Evolutionary conservation across 2,888 invertebrate genomes (phyloP).

Genomic region (Dynastes maya): DNA sequence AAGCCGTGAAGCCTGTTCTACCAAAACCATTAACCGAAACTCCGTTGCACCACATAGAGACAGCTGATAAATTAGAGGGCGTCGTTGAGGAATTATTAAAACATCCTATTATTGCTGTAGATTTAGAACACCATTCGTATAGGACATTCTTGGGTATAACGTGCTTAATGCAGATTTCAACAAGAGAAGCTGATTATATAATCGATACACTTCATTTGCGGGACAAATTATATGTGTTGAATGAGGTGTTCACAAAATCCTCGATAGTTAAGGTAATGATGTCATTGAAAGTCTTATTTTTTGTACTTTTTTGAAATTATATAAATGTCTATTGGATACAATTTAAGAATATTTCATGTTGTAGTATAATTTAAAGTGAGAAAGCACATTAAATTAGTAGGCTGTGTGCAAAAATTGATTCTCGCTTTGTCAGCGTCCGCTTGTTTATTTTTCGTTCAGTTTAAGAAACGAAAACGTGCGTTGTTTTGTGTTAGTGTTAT

Average conservation of each 20-base stretch:
- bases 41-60: conserved; percentile 80
- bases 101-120: conserved; percentile 87
- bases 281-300: background rate
- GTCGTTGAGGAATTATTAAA: conserved; percentile 79
- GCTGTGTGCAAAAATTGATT: no score
- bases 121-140: conserved; percentile 95
- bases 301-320: no score
- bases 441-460: no score
- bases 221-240: conserved; percentile 85
- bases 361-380: no score
- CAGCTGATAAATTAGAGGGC: conserved; percentile 75
- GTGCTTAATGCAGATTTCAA: conserved; percentile 96
- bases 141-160: conserved; percentile 95
- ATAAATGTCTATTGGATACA: no score
- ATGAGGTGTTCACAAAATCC: conserved; percentile 92
- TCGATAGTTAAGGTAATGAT: conserved; percentile 85
- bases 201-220: conserved; percentile 91
- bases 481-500: no score
- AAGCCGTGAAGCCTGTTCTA: conserved; percentile 65
- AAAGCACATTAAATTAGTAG: no score
- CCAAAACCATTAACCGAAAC: conserved; percentile 76
- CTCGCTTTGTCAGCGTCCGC: no score
- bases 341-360: no score
- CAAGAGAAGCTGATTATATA: conserved; percentile 86
- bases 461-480: no score